Evolutionary conservation across 1,140 invertebrate species (phyloP).

Genomic region (Trichonephila clavipes): DNA sequence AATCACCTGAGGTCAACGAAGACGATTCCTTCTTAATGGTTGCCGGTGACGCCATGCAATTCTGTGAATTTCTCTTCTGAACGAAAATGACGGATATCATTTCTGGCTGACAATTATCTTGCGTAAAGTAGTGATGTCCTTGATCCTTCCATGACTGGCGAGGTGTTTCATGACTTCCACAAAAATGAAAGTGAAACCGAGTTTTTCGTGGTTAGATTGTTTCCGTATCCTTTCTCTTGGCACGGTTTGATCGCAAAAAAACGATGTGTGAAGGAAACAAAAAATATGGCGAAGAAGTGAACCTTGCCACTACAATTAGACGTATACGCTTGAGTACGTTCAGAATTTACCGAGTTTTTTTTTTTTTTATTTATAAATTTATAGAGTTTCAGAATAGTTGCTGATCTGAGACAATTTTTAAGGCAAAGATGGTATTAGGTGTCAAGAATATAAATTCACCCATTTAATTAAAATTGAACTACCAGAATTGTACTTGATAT

Average conservation of each 20-base stretch:
- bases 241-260: not conserved
- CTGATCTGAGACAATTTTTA: too few relatives aligned
- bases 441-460: too few relatives aligned
- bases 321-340: not conserved
- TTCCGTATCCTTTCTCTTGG: not conserved
- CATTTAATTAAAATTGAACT: too few relatives aligned
- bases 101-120: conserved; percentile 16
- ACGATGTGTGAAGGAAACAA: not conserved
- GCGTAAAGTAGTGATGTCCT: not conserved
- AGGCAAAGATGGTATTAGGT: too few relatives aligned
- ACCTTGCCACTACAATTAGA: not conserved
- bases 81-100: not conserved
- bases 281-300: not conserved
- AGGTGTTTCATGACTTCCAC: not conserved
- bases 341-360: too few relatives aligned
- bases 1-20: conserved; percentile 18
- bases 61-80: not conserved
- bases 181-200: conserved; percentile 20
- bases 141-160: not conserved
- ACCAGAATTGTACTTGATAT: too few relatives aligned
- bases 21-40: not conserved
- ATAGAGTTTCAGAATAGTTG: too few relatives aligned
- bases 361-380: too few relatives aligned
- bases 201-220: not conserved
- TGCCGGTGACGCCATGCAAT: not conserved